Percentiles rank a stretch among this genome's conserved stretches.
Conservation (phyloP, 2,888 invertebrate species). For the Eristalis intricaria region DNA sequence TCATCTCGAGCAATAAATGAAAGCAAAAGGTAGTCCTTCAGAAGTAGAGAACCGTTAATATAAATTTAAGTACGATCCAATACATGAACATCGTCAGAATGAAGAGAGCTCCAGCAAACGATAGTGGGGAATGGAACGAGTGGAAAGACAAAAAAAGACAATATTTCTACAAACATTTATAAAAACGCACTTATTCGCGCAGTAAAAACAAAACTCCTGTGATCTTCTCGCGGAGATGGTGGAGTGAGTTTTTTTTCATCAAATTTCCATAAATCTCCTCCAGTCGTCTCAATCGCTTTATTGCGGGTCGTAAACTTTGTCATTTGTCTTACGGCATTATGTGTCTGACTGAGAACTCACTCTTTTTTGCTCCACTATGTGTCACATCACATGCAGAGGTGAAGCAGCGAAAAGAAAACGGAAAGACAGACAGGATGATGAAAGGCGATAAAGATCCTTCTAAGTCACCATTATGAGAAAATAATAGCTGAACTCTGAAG, state of each 20-base stretch:
- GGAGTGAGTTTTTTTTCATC: constrained; percentile 28
- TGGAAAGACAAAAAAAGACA: constrained; percentile 2
- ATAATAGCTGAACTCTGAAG: constrained; percentile 27
- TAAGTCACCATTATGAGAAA: constrained; percentile 34
- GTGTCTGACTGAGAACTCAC: constrained; percentile 29
- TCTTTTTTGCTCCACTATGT: constrained; percentile 11
- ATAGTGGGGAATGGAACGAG: neutral
- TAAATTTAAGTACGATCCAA: constrained; percentile 56
- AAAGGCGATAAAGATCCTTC: constrained; percentile 28
- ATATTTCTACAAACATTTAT: constrained; percentile 9
- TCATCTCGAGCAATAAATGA: constrained; percentile 21
- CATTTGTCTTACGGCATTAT: constrained; percentile 60
- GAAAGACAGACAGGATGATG: neutral
- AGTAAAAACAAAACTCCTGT: constrained; percentile 20
- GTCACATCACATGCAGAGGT: constrained; percentile 17
- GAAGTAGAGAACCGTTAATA: constrained; percentile 36
- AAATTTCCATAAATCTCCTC: constrained; percentile 62
- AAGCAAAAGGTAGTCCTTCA: constrained; percentile 26
- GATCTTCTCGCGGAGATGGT: constrained; percentile 5
- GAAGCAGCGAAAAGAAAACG: neutral
- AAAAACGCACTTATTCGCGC: constrained; percentile 20
- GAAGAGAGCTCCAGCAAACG: constrained; percentile 31
- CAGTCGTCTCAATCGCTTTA: constrained; percentile 52
- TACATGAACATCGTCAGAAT: constrained; percentile 16
- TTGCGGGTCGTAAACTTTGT: constrained; percentile 47